Percentiles rank a stretch among this genome's conserved stretches.
These are phyloP conservation scores for Corythucha ciliata DNA, from an alignment of 2,888 invertebrate species.

Conservation along the genomic window DNA sequence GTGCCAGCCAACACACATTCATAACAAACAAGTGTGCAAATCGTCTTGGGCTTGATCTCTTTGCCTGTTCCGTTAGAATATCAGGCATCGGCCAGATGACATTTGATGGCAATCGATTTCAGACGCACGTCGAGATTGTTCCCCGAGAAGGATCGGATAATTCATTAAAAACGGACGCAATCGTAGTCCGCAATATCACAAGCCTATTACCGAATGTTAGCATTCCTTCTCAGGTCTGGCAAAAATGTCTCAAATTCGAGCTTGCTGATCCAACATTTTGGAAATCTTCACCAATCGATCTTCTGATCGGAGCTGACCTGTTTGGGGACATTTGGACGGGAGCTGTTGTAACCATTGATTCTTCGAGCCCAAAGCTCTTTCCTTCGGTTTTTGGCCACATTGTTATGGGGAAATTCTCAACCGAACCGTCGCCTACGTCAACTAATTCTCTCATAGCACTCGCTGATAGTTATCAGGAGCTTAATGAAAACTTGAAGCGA, in stretches of 20 bases:
- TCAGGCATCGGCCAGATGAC: slow-evolving; percentile 9
- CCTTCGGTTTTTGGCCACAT: slow-evolving; percentile 13
- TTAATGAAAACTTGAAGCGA: no score
- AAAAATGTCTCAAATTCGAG: not conserved
- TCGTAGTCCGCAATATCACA: no score
- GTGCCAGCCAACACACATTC: slow-evolving; percentile 14
- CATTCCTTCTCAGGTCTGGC: not conserved
- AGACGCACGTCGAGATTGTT: no score
- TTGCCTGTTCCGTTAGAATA: not conserved
- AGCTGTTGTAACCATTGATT: not conserved
- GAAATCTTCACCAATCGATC: slow-evolving; percentile 2
- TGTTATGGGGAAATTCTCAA: not conserved
- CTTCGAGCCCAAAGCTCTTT: slow-evolving; percentile 1
- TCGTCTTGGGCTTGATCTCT: slow-evolving; percentile 7
- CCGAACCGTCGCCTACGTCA: not conserved
- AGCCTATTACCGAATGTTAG: not conserved
- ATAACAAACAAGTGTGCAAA: slow-evolving; percentile 16
- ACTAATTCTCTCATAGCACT: no score
- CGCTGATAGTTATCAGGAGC: no score
- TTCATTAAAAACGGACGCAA: no score
- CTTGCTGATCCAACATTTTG: slow-evolving; percentile 10
- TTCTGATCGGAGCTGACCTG: slow-evolving; percentile 7
- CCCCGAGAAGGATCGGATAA: no score
- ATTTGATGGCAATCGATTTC: no score
- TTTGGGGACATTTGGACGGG: slow-evolving; percentile 6